Evolutionary conservation across 2,113 vertebrate genomes (phyloP).

Genomic region (Daubentonia madagascariensis): DNA sequence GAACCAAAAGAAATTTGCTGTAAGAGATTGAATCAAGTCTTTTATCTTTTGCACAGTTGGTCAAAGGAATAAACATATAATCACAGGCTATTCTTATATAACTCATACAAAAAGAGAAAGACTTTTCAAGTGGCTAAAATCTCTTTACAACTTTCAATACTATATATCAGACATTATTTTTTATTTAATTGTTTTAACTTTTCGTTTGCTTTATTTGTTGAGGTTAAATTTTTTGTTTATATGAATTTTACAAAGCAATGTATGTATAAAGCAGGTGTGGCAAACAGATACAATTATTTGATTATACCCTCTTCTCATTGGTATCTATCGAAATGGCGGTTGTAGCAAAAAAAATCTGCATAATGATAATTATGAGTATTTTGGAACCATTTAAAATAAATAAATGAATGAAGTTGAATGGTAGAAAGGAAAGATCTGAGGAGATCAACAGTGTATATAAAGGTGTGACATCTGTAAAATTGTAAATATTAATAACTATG

Average conservation of each 20-base stretch:
- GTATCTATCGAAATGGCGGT: neutral
- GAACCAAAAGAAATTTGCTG: slow-evolving; percentile 22
- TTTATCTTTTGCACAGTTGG: slow-evolving; percentile 21
- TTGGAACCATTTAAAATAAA: neutral
- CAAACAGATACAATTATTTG: neutral
- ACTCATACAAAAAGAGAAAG: neutral
- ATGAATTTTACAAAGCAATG: neutral
- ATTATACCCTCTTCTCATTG: neutral
- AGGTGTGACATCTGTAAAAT: neutral
- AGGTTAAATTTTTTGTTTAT: neutral
- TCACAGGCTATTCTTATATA: slow-evolving; percentile 26
- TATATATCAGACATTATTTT: neutral
- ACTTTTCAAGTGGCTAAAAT: neutral
- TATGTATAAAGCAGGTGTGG: neutral
- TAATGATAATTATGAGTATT: neutral
- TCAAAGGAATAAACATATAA: slow-evolving; percentile 54
- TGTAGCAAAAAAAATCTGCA: neutral
- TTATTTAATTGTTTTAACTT: neutral
- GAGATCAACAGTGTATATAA: neutral
- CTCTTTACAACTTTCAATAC: neutral
- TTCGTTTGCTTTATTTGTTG: neutral
- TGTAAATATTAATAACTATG: neutral
- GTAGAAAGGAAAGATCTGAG: neutral
- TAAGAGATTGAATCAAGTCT: neutral
- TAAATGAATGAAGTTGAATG: neutral